Conservation (phyloP, 2,888 invertebrate species). For the Heliconius aoede region DNA sequence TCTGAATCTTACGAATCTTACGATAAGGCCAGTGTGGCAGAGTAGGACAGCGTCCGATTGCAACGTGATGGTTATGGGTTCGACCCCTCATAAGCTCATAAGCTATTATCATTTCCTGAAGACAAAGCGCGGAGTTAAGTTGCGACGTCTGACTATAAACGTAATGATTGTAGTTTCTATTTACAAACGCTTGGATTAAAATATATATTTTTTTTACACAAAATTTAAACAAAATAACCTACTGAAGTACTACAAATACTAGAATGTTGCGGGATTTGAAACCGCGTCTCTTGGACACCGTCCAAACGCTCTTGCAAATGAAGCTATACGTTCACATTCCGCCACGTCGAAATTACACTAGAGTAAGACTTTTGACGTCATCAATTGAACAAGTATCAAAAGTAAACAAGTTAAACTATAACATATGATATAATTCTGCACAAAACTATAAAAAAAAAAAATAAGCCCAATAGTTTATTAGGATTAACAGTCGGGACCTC, state of each 20-base stretch:
- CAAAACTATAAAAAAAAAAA: too few species aligned
- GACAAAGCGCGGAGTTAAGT: background rate
- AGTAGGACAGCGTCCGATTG: background rate
- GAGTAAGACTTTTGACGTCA: background rate
- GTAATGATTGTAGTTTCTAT: too few species aligned
- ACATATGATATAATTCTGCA: too few species aligned
- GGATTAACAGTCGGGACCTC: too few species aligned
- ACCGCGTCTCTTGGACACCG: background rate
- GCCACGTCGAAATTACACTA: background rate
- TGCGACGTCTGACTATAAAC: background rate
- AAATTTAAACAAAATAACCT: too few species aligned
- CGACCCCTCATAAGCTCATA: background rate
- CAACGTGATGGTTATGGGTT: background rate
- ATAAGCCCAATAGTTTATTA: too few species aligned
- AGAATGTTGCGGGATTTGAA: background rate
- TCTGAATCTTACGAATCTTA: background rate
- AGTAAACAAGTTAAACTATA: background rate
- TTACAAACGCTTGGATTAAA: too few species aligned
- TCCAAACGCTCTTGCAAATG: background rate
- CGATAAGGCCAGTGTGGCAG: background rate
- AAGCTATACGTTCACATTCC: slow-evolving; percentile 5
- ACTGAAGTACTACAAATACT: background rate
- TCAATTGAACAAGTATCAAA: background rate
- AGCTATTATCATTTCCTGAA: background rate
- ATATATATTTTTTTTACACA: too few species aligned